phyloP scores from a whole-genome alignment of 2,888 invertebrate species.

The Dendrolimus pini region DNA sequence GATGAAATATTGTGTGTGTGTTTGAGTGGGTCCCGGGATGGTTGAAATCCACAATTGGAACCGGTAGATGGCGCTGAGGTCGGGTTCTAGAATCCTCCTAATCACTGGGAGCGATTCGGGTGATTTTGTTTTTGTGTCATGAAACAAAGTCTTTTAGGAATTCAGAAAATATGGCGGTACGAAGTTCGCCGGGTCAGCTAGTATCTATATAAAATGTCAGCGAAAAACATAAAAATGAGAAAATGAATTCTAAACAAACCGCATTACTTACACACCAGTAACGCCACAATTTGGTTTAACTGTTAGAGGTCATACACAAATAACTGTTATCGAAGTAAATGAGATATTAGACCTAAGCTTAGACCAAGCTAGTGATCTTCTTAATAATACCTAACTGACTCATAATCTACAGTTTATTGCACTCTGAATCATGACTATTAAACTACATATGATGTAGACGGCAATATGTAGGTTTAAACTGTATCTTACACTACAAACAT shows the following conservation, averaged over 20 bases:
- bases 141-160: no score
- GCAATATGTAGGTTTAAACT: constrained; percentile 29
- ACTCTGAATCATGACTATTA: constrained; percentile 42
- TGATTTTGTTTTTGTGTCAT: no score
- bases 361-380: constrained; percentile 14
- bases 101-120: no score
- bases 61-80: no score
- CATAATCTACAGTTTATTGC: constrained; percentile 52
- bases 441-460: constrained; percentile 22
- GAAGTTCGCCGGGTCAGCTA: no score
- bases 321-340: background rate
- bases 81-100: no score
- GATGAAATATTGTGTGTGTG: no score
- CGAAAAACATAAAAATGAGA: constrained; percentile 3
- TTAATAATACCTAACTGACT: constrained; percentile 28
- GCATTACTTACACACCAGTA: background rate
- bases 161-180: no score
- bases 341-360: constrained; percentile 5
- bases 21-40: no score
- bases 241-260: constrained; percentile 7
- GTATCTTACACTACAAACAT: constrained; percentile 56
- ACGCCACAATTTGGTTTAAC: no score
- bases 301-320: background rate
- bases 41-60: no score
- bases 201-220: background rate